Evolutionary conservation across 2,888 invertebrate species (phyloP), one percentile per base, ranked within the genome.

Genomic region (Zeuzera pyrina): DNA sequence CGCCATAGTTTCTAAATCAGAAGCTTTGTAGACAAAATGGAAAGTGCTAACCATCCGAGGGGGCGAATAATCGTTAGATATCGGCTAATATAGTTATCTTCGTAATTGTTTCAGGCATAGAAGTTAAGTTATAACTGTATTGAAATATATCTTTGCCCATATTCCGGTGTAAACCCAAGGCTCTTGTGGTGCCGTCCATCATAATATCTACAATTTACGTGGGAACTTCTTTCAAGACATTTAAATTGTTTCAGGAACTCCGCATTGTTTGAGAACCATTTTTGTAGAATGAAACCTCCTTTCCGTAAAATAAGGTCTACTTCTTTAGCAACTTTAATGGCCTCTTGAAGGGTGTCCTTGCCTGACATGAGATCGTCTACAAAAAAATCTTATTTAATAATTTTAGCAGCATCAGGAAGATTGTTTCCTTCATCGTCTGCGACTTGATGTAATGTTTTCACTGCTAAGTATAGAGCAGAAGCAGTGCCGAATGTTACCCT

Each of bases 1-100:
- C 34, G 23, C 44, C 42, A 47, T 2, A 44, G 11, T n/a, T 33
- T 38, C 31, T 46, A 43, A 12, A 46, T 41, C 3, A 42, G n/a
- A 3, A 39, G 31, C 23, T 46, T 45, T 3, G 36, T 31, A 14
- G 33, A 25, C 12, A 37, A 10, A 3, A 34, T 21, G 3, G 15
- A 14, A n/a, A 39, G 40, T 3, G 37, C 30, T 5, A 46, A 29
- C 38, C 40, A 41, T 5, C 43, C 43, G 2, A 43, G 24, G 0
- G 43, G 42, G 26, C 46, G 8, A 37, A 43, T 1, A 43, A 12
- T n/a, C 11, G 28, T 24, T 39, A 35, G 0, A 42, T 26, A 1
- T 43, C 42, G 5, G 41, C 36, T 4, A 38, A 19, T 7, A 43
- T 39, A 8, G 8, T 26, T 30, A 36, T 12, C 10, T 42, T 44